A percentile compares a stretch with the other conserved stretches of the same genome.
Conservation (phyloP, 2,797 vertebrate species). For the Lycodopsis pacificus region DNA sequence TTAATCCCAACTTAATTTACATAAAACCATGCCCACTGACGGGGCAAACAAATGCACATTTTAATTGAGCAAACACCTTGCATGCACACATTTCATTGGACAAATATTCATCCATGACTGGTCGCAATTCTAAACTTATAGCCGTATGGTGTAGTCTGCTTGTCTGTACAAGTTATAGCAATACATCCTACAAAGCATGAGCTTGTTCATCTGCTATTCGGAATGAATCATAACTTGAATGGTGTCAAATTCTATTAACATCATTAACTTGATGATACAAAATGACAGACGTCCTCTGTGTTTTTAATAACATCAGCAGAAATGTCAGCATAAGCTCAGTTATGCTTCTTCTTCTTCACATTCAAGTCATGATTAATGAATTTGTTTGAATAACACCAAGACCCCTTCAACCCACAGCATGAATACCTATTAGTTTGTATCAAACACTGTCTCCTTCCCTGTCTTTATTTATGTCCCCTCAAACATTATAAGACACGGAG, state of each 20-base stretch:
- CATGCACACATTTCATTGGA: not conserved
- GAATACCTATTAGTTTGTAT: slow-evolving; percentile 64
- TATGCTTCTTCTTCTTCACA: slow-evolving; percentile 30
- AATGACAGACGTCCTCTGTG: slow-evolving; percentile 4
- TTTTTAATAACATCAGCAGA: slow-evolving; percentile 33
- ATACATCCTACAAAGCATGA: not conserved
- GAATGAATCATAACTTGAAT: slow-evolving; percentile 13
- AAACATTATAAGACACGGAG: slow-evolving; percentile 48
- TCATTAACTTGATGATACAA: slow-evolving; percentile 6
- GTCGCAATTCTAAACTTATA: not conserved
- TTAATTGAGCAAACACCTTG: not conserved
- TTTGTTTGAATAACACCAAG: slow-evolving; percentile 72
- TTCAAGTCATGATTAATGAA: slow-evolving; percentile 58
- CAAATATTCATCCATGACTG: not conserved
- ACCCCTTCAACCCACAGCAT: slow-evolving; percentile 56
- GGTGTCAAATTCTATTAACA: not conserved
- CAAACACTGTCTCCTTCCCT: slow-evolving; percentile 45
- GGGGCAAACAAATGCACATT: not conserved
- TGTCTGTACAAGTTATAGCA: not conserved
- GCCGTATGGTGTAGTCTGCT: not conserved
- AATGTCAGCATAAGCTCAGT: slow-evolving; percentile 12
- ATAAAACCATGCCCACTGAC: not conserved
- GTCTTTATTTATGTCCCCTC: slow-evolving; percentile 64
- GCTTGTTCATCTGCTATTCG: not conserved
- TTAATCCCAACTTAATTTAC: not conserved